Evolutionary conservation across 2,113 vertebrate genomes (phyloP), one percentile per base, ranked within the genome.

Genomic region (Grus americana): DNA sequence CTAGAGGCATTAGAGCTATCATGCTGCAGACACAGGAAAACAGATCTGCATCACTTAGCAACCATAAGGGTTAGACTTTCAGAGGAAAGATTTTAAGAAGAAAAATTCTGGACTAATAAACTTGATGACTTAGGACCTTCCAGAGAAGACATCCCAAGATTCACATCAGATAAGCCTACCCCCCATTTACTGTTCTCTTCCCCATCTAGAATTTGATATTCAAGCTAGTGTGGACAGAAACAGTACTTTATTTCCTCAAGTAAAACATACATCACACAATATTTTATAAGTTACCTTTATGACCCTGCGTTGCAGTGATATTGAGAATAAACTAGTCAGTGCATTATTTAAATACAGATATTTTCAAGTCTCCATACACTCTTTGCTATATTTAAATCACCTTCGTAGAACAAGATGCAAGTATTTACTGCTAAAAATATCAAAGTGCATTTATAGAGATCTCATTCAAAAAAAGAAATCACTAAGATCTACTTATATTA

Each of bases 1-100:
- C 68, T 65, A 84, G 76, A 92, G 95, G 75, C 76, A 75, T 58
- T 22, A 49, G 71, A 82, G 86, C 61, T 71, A 44, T 93, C 21
- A 9, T 84, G 92, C 91, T 96, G 97, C 94, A 97, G 94, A 54
- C 57, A 55, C 78, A 62, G 80, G 89, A 95, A 95, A 85, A 92
- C 63, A 88, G 94, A 84, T 79, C 91, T 92, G 89, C 92, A 97
- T 95, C 81, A 76, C 92, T 96, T 97, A 95, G 97, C 84, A 96
- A 95, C 95, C 74, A 26, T 6, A 68, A 93, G 76, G 66, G 49
- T 82, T 24, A 71, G 76, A 90, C 66, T 90, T 92, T 4, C 17
- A 2, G 38, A 72, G 50, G 26, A 82, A 92, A 90, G 59, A 50
- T 50, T 94, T 81, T 71, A 42, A 68, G 63, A 79, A 79, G 34